Conservation (phyloP, 2,888 invertebrate species). For the Timema cristinae region DNA sequence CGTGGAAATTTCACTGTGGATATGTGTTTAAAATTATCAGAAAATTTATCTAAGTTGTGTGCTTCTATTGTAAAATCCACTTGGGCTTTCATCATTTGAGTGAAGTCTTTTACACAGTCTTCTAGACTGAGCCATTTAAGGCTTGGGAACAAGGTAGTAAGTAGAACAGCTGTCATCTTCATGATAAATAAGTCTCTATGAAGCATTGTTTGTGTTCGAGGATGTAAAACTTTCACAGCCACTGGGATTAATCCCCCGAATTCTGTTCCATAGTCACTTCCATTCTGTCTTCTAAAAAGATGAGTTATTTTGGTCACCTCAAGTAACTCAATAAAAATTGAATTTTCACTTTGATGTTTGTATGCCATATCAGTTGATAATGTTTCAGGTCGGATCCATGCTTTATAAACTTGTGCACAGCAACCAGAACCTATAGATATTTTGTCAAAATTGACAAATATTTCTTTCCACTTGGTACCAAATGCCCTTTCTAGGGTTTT, state of each 20-base stretch:
- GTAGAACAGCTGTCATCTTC: conserved; percentile 38
- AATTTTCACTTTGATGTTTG: conserved; percentile 24
- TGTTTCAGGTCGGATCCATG: conserved; percentile 37
- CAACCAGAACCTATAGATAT: conserved; percentile 51
- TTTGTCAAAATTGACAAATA: conserved; percentile 43
- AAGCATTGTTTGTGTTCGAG: conserved; percentile 42
- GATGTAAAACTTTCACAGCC: conserved; percentile 47
- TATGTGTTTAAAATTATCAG: conserved; percentile 42
- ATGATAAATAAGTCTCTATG: conserved; percentile 46
- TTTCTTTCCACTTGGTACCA: conserved; percentile 42
- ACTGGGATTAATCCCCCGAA: conserved; percentile 38
- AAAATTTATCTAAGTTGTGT: conserved; percentile 44
- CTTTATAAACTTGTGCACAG: conserved; percentile 49
- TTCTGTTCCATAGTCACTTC: not conserved
- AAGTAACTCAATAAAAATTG: conserved; percentile 29
- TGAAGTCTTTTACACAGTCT: conserved; percentile 48
- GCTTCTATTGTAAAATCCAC: conserved; percentile 48
- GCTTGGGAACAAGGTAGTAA: conserved; percentile 41
- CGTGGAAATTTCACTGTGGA: conserved; percentile 44
- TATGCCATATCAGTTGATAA: not conserved
- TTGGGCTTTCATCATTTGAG: conserved; percentile 46
- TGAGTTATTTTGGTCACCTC: not conserved
- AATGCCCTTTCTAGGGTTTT: conserved; percentile 40
- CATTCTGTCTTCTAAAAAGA: not conserved
- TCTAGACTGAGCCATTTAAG: conserved; percentile 47